Evolutionary conservation across 2,113 vertebrate species (phyloP).

Genomic region (Callopanchax toddi): DNA sequence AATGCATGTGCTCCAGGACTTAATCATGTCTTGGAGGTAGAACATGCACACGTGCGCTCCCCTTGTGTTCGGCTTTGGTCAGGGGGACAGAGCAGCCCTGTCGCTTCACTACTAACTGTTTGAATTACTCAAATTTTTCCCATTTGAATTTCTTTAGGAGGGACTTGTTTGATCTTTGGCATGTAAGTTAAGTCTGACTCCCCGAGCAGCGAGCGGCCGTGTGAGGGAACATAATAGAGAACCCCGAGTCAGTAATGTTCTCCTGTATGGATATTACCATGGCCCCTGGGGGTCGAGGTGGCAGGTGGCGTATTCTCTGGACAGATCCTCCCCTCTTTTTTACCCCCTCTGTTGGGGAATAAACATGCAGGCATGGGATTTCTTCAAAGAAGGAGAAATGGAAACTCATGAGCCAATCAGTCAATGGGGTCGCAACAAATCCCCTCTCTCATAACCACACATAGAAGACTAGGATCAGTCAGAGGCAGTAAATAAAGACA

Average conservation of each 20-base stretch:
- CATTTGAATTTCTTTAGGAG: slow-evolving; percentile 80
- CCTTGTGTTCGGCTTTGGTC: slow-evolving; percentile 72
- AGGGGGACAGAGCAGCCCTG: slow-evolving; percentile 63
- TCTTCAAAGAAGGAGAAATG: slow-evolving; percentile 64
- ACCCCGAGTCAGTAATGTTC: slow-evolving; percentile 75
- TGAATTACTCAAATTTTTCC: slow-evolving; percentile 77
- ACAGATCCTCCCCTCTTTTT: slow-evolving; percentile 53
- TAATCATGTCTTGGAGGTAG: slow-evolving; percentile 73
- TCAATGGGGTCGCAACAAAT: slow-evolving; percentile 73
- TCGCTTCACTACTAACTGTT: slow-evolving; percentile 71
- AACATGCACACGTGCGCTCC: slow-evolving; percentile 35
- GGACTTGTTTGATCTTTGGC: slow-evolving; percentile 82
- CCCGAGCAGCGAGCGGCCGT: slow-evolving; percentile 69
- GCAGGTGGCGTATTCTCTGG: slow-evolving; percentile 73
- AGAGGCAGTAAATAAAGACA: slow-evolving; percentile 73
- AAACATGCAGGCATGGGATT: slow-evolving; percentile 58
- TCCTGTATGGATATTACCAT: slow-evolving; percentile 80
- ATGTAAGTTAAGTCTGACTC: slow-evolving; percentile 71
- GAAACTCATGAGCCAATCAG: slow-evolving; percentile 65
- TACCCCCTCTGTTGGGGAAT: slow-evolving; percentile 60
- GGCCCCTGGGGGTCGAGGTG: slow-evolving; percentile 72
- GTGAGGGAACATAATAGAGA: slow-evolving; percentile 75
- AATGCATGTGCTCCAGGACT: slow-evolving; percentile 68
- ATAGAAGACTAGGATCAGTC: slow-evolving; percentile 64
- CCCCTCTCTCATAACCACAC: slow-evolving; percentile 62